These are phyloP conservation scores for Ephialtes manifestator DNA, from an alignment of 2,888 invertebrate species.

Conservation along the genomic window DNA sequence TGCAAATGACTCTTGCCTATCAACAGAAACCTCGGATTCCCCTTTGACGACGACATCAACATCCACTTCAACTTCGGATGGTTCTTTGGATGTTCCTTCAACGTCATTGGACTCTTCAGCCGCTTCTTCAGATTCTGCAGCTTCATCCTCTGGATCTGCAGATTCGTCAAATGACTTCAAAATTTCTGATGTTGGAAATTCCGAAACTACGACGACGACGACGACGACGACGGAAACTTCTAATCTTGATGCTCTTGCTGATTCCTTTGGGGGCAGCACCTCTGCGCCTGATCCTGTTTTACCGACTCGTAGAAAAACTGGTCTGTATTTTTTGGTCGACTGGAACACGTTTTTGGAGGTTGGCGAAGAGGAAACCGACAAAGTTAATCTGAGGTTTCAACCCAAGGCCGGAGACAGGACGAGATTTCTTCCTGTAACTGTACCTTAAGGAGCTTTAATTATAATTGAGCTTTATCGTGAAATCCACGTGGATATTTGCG, in stretches of 20 bases:
- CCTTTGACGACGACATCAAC: conserved; percentile 46
- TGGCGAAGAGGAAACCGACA: conserved; percentile 91
- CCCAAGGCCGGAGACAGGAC: conserved; percentile 94
- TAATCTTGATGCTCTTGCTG: conserved; percentile 90
- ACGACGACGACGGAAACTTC: conserved; percentile 49
- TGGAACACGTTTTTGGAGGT: conserved; percentile 96
- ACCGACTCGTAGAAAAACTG: conserved; percentile 91
- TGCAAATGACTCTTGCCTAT: conserved; percentile 41
- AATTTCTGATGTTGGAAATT: conserved; percentile 9
- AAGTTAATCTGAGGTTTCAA: conserved; percentile 93
- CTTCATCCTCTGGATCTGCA: neutral
- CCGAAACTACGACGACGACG: conserved; percentile 26
- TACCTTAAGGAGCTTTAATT: conserved; percentile 87
- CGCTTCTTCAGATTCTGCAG: neutral
- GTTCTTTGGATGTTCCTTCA: conserved; percentile 48
- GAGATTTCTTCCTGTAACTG: conserved; percentile 91
- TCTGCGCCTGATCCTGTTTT: conserved; percentile 88
- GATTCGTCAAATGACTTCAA: neutral
- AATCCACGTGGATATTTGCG: neutral
- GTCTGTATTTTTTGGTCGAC: conserved; percentile 94
- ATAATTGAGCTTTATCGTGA: conserved; percentile 12
- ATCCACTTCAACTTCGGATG: conserved; percentile 59
- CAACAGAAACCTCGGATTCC: conserved; percentile 67
- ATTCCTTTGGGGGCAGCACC: conserved; percentile 91
- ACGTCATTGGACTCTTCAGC: conserved; percentile 1